Evolutionary conservation across 2,113 vertebrate species (phyloP).

Genomic region (Rhea pennata): DNA sequence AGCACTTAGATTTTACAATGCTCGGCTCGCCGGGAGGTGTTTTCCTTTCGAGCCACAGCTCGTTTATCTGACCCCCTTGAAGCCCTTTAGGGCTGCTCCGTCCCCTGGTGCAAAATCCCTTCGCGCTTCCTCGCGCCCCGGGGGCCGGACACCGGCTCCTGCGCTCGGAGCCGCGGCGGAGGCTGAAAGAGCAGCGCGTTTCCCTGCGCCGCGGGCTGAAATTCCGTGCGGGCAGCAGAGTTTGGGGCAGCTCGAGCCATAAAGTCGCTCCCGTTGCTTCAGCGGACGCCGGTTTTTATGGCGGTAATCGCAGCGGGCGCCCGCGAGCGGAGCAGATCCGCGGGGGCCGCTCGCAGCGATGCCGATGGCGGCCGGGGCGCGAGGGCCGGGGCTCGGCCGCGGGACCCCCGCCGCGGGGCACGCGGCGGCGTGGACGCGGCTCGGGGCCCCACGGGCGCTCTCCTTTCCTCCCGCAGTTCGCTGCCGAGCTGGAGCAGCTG

Average conservation of each 20-base stretch:
- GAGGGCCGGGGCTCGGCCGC: too few relatives aligned
- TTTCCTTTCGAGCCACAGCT: background rate
- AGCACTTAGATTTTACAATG: background rate
- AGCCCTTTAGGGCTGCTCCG: background rate
- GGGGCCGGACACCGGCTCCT: background rate
- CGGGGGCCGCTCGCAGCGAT: too few relatives aligned
- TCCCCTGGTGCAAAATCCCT: background rate
- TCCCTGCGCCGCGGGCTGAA: background rate
- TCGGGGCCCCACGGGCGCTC: too few relatives aligned
- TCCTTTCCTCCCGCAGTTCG: constrained; percentile 52
- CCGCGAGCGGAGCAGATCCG: too few relatives aligned
- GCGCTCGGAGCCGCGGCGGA: background rate
- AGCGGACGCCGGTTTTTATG: background rate
- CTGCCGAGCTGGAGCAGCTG: constrained; percentile 85
- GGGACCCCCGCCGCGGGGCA: too few relatives aligned
- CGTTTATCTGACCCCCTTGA: background rate
- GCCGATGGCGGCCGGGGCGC: too few relatives aligned
- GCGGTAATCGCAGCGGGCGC: background rate
- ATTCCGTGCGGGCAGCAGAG: background rate
- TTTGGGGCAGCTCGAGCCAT: background rate
- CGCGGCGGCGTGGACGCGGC: too few relatives aligned
- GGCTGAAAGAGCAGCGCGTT: background rate
- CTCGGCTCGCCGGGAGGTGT: background rate
- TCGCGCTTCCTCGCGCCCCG: background rate
- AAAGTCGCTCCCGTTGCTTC: background rate